Conservation (phyloP, 2,797 vertebrate genomes). For the Poeciliopsis presidionis region DNA sequence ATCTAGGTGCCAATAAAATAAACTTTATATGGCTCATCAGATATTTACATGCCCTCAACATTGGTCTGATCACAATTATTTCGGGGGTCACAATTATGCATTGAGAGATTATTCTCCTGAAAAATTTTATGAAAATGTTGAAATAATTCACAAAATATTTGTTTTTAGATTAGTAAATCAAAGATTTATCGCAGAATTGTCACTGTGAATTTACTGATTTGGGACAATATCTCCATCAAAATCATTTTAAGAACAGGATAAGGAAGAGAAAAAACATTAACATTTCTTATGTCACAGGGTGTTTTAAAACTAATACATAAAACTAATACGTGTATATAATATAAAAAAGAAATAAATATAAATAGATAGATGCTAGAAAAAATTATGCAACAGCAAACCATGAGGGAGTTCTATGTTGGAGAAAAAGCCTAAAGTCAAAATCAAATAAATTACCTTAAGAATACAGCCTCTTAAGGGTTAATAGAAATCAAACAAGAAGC, state of each 20-base stretch:
- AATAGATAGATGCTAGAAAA: not conserved
- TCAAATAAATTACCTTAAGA: not conserved
- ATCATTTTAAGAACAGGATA: not conserved
- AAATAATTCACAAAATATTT: not conserved
- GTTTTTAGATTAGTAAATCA: not conserved
- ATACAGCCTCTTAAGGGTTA: not conserved
- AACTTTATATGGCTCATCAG: not conserved
- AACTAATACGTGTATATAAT: not conserved
- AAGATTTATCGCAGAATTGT: not conserved
- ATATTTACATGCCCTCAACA: not conserved
- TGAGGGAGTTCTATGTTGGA: not conserved
- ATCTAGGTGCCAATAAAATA: not conserved
- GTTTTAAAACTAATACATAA: not conserved
- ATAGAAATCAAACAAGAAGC: slow-evolving; percentile 27
- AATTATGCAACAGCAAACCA: not conserved
- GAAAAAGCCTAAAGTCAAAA: not conserved
- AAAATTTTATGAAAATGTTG: not conserved
- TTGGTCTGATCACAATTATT: not conserved
- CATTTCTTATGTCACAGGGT: not conserved
- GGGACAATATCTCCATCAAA: not conserved
- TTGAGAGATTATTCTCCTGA: not conserved
- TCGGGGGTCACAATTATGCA: not conserved
- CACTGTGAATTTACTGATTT: not conserved
- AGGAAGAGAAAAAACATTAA: not conserved
- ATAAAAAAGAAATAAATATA: not conserved